These are phyloP conservation scores for Scolopax mira DNA, from an alignment of 2,113 vertebrate genomes.

Conservation along the genomic window DNA sequence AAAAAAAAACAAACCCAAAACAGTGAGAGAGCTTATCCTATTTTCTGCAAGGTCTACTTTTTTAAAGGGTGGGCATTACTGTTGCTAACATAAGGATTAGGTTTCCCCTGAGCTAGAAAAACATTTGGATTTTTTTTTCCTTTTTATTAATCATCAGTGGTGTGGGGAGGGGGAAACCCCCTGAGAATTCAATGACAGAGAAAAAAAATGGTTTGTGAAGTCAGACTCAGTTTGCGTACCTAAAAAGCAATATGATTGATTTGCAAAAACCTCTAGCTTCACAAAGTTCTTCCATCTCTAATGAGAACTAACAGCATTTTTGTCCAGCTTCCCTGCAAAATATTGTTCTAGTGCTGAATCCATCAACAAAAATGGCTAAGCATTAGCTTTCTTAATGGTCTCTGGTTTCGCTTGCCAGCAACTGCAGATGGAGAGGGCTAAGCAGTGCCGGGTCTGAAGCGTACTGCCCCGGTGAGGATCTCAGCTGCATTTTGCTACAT, in stretches of 20 bases:
- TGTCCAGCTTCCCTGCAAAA: slow-evolving; percentile 66
- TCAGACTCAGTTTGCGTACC: slow-evolving; percentile 59
- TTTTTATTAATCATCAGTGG: slow-evolving; percentile 45
- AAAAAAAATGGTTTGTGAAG: slow-evolving; percentile 57
- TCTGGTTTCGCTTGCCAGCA: slow-evolving; percentile 60
- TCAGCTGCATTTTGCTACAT: slow-evolving; percentile 19
- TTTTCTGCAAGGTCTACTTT: slow-evolving; percentile 2
- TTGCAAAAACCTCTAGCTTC: slow-evolving; percentile 65
- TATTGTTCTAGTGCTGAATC: slow-evolving; percentile 66
- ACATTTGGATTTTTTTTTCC: neutral
- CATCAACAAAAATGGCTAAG: slow-evolving; percentile 69
- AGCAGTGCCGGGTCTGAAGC: slow-evolving; percentile 20
- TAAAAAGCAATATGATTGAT: slow-evolving; percentile 68
- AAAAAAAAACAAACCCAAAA: neutral
- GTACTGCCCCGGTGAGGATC: neutral
- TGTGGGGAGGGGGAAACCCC: slow-evolving; percentile 19
- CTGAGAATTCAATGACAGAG: slow-evolving; percentile 48
- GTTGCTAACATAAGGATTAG: slow-evolving; percentile 11
- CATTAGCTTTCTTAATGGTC: slow-evolving; percentile 66
- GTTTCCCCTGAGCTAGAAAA: slow-evolving; percentile 42
- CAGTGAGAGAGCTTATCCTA: neutral
- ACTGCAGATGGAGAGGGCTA: slow-evolving; percentile 59
- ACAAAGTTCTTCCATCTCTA: slow-evolving; percentile 62
- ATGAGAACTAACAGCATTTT: slow-evolving; percentile 68
- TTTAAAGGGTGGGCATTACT: slow-evolving; percentile 4